Percentiles rank a stretch among this genome's conserved stretches.
These are phyloP conservation scores for Cosmia pyralina DNA, from an alignment of 2,888 invertebrate genomes.

Conservation along the genomic window DNA sequence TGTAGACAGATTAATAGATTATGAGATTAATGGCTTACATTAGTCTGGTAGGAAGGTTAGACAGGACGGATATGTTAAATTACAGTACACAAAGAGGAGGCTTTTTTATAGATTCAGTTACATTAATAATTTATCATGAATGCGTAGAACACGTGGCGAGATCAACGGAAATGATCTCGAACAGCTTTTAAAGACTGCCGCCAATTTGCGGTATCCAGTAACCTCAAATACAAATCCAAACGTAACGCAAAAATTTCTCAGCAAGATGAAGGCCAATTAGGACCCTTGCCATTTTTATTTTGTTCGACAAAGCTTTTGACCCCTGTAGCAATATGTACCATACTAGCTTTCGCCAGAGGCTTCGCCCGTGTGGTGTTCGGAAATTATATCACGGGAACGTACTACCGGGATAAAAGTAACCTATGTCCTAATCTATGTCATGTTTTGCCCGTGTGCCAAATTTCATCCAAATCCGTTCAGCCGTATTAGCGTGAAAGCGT, in stretches of 20 bases:
- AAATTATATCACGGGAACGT: too few species aligned
- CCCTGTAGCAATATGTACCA: background rate
- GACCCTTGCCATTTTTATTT: background rate
- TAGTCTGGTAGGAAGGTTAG: constrained; percentile 21
- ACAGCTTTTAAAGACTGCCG: background rate
- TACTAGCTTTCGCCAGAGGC: too few species aligned
- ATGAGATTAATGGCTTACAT: constrained; percentile 50
- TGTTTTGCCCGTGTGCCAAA: too few species aligned
- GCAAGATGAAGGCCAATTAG: background rate
- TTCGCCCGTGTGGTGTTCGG: too few species aligned
- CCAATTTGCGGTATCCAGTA: background rate
- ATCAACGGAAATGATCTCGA: background rate
- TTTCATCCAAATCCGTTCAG: too few species aligned
- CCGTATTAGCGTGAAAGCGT: too few species aligned
- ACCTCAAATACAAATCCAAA: too few species aligned
- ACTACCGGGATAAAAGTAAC: too few species aligned
- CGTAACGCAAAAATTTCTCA: background rate
- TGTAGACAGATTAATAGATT: constrained; percentile 48
- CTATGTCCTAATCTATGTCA: too few species aligned
- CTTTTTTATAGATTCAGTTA: background rate
- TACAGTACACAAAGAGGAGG: constrained; percentile 15
- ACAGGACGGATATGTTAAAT: constrained; percentile 32
- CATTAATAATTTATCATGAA: constrained; percentile 20
- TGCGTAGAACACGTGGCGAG: background rate
- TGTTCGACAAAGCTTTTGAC: background rate